Evolutionary conservation across 92 coral and sea anemone genomes (phyloP), one percentile per base, ranked within the genome.

Genomic region (Metridium senile): DNA sequence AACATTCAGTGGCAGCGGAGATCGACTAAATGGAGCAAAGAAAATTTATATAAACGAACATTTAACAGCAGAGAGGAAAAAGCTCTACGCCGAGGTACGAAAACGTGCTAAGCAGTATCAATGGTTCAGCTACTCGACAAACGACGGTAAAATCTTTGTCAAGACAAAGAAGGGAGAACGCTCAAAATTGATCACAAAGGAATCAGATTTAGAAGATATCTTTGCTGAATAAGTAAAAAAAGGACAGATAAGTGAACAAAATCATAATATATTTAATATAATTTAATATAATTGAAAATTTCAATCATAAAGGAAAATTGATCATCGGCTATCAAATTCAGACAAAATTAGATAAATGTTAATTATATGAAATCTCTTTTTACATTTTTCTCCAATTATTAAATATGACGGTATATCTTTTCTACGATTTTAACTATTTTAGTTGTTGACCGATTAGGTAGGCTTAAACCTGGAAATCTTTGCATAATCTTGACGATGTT

Each of bases 171-270:
- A 26, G 22, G 66, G 66, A 6, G 66, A 30, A 23, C 4, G 22
- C 11, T 8, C 66, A 2, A 6, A 2, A 2, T 10, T 22, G 32
- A 26, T 59, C 3, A 59, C 30, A 22, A 59, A 26, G 32, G 30
- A 59, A 30, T 29, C 66, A 1, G 66, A 59, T 59, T 59, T 59
- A 30, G 66, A 59, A 59, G 66, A 39, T n/a, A n/a, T n/a, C n/a
- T n/a, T n/a, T n/a, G n/a, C n/a, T n/a, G n/a, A n/a, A n/a, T n/a
- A n/a, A n/a, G n/a, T n/a, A n/a, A n/a, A n/a, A n/a, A n/a, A n/a
- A n/a, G n/a, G n/a, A 9, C 23, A 20, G 23, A 9, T 54, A 54
- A 54, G 13, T n/a, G 16, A 54, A 10, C 4, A 8, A 54, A 20
- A 54, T 22, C 20, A n/a, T n/a, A n/a, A n/a, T 54, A 2, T 10